phyloP scores from a whole-genome alignment of 1,140 invertebrate species.

The Drosophila albomicans region DNA sequence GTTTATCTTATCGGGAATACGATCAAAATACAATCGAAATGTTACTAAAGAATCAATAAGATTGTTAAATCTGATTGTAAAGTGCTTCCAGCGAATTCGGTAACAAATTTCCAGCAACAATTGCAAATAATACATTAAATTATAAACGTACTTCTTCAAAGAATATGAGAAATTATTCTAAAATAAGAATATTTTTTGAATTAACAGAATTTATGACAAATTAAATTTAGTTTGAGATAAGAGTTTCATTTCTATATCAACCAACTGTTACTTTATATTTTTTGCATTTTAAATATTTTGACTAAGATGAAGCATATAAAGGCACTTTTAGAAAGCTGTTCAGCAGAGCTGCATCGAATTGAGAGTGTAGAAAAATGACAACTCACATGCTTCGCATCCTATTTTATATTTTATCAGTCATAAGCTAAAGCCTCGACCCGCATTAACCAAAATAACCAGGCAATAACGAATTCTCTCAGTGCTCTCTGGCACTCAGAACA shows the following conservation, averaged over 20 bases:
- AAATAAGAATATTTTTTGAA: too few species aligned
- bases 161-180: not conserved
- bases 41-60: conserved; percentile 1
- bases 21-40: not conserved
- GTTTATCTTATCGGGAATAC: conserved; percentile 13
- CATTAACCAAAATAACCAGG: conserved; percentile 18
- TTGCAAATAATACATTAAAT: not conserved
- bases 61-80: conserved; percentile 5
- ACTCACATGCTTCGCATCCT: not conserved
- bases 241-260: too few species aligned
- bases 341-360: too few species aligned
- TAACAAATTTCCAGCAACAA: not conserved
- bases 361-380: not conserved
- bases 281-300: too few species aligned
- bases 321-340: too few species aligned
- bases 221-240: too few species aligned
- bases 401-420: conserved; percentile 1
- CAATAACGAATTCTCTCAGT: conserved; percentile 28
- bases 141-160: not conserved
- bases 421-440: conserved; percentile 8
- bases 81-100: conserved; percentile 1
- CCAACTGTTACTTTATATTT: too few species aligned
- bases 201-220: too few species aligned
- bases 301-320: too few species aligned
- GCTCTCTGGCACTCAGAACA: not conserved